phyloP scores from a whole-genome alignment of 2,113 vertebrate genomes.

The Collichthys lucidus region DNA sequence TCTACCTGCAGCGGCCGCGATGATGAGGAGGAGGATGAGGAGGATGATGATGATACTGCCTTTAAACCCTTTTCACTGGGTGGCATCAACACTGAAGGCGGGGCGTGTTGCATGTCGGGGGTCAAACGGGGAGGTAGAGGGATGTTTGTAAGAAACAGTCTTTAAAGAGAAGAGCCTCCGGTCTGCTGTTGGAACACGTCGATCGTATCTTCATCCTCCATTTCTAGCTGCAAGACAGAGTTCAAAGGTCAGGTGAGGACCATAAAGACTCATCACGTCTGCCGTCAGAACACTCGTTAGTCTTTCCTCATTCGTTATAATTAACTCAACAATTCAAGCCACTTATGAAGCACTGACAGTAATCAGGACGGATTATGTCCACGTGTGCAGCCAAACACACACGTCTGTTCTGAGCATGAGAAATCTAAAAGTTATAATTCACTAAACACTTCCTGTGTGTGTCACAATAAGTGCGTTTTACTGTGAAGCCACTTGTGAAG shows the following conservation, averaged over 20 bases:
- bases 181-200: constrained; percentile 99
- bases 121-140: constrained; percentile 62
- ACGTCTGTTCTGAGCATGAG: too few relatives aligned
- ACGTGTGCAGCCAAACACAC: too few relatives aligned
- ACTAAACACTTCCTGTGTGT: background rate
- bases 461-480: background rate
- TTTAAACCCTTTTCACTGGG: constrained; percentile 81
- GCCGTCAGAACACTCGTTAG: too few relatives aligned
- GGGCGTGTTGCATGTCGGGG: constrained; percentile 57
- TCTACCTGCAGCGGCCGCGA: constrained; percentile 57
- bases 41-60: constrained; percentile 22
- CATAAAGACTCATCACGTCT: too few relatives aligned
- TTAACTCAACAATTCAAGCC: too few relatives aligned
- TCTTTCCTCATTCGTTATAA: too few relatives aligned
- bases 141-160: constrained; percentile 81
- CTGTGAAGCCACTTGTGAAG: background rate
- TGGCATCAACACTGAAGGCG: constrained; percentile 82
- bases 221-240: constrained; percentile 91
- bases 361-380: too few relatives aligned
- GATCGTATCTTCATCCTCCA: constrained; percentile 99
- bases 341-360: too few relatives aligned
- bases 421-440: background rate
- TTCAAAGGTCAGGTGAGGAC: constrained; percentile 1
- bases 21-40: too few relatives aligned
- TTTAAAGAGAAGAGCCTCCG: constrained; percentile 91